Evolutionary conservation across 2,888 invertebrate species (phyloP).

Genomic region (Molanna angustata): DNA sequence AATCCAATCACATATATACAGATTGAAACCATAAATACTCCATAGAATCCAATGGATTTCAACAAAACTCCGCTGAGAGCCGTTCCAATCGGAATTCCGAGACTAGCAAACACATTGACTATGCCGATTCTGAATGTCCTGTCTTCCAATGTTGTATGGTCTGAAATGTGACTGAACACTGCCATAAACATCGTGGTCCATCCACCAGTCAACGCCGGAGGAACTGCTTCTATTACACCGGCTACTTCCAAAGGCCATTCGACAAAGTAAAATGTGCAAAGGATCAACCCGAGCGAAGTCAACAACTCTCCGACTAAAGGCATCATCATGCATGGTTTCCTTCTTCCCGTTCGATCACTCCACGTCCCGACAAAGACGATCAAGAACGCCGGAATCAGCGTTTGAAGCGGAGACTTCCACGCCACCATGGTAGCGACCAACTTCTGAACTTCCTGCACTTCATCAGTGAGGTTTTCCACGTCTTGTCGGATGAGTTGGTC

Average conservation of each 20-base stretch:
- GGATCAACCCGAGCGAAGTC: slow-evolving; percentile 49
- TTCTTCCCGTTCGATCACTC: slow-evolving; percentile 57
- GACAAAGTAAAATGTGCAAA: slow-evolving; percentile 55
- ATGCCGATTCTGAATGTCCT: slow-evolving; percentile 61
- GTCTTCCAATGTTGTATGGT: slow-evolving; percentile 56
- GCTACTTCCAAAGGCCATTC: slow-evolving; percentile 54
- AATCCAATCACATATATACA: slow-evolving; percentile 45
- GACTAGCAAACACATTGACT: slow-evolving; percentile 52
- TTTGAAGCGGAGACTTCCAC: slow-evolving; percentile 55
- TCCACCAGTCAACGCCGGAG: slow-evolving; percentile 54
- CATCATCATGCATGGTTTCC: slow-evolving; percentile 57
- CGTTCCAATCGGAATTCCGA: slow-evolving; percentile 52
- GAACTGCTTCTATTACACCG: slow-evolving; percentile 52
- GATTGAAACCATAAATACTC: slow-evolving; percentile 40
- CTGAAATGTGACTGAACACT: slow-evolving; percentile 59
- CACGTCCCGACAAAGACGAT: slow-evolving; percentile 60
- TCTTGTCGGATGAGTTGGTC: slow-evolving; percentile 68
- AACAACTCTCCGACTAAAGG: slow-evolving; percentile 56
- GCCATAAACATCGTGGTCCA: slow-evolving; percentile 58
- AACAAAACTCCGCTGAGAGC: slow-evolving; percentile 54
- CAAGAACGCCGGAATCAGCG: slow-evolving; percentile 53
- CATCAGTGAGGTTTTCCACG: slow-evolving; percentile 59
- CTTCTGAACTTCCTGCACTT: slow-evolving; percentile 60
- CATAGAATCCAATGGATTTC: slow-evolving; percentile 48
- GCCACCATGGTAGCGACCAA: slow-evolving; percentile 54